Evolutionary conservation across 2,888 invertebrate species (phyloP).

Genomic region (Panzeria rudis): DNA sequence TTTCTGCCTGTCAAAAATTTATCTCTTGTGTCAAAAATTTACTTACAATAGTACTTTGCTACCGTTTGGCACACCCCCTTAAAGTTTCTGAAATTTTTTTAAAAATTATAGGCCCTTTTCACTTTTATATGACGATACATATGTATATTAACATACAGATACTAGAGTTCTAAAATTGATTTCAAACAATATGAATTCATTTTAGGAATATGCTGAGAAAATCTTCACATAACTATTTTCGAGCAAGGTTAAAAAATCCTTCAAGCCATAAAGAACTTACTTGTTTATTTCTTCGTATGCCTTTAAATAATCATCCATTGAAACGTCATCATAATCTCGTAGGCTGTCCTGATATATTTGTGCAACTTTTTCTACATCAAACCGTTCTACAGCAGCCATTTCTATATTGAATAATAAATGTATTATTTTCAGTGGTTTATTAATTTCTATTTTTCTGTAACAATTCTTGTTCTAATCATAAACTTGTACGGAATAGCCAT

Average conservation of each 20-base stretch:
- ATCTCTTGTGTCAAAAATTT: no score
- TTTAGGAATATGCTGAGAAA: no score
- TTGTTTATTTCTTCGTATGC: constrained; percentile 93
- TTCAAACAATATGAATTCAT: no score
- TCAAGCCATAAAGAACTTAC: constrained; percentile 84
- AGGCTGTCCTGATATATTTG: constrained; percentile 87
- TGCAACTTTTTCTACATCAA: constrained; percentile 86
- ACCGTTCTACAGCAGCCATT: constrained; percentile 82
- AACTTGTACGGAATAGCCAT: background rate
- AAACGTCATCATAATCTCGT: constrained; percentile 89
- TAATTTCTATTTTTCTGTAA: background rate
- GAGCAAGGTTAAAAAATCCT: constrained; percentile 35
- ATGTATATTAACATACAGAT: no score
- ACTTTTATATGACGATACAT: no score
- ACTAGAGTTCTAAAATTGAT: no score
- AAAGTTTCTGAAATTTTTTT: no score
- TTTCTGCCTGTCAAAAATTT: no score
- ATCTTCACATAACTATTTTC: background rate
- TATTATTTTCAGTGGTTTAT: background rate
- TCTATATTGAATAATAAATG: background rate
- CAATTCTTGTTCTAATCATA: background rate
- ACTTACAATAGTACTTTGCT: no score
- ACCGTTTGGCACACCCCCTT: no score
- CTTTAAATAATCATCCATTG: constrained; percentile 89
- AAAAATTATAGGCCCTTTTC: no score